Evolutionary conservation across 1,140 invertebrate genomes (phyloP).

Genomic region (Drosophila suzukii): DNA sequence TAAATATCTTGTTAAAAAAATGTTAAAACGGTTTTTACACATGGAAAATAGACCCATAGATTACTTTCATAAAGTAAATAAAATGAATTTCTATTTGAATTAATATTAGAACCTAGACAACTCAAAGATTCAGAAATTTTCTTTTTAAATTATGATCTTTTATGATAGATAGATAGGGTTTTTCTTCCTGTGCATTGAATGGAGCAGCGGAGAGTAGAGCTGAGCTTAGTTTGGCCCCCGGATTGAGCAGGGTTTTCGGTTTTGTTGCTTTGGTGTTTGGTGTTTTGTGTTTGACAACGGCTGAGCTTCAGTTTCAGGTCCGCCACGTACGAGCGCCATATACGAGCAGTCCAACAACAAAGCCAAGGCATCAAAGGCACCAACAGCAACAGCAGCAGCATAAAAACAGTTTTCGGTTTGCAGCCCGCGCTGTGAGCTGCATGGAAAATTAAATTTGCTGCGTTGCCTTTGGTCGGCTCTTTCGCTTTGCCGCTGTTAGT

Average conservation of each 20-base stretch:
- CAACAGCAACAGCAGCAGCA: slow-evolving; percentile 28
- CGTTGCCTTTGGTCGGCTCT: slow-evolving; percentile 59
- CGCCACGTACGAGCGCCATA: slow-evolving; percentile 70
- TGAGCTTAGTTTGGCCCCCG: slow-evolving; percentile 38
- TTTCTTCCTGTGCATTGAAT: slow-evolving; percentile 16
- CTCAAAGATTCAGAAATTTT: too few relatives aligned
- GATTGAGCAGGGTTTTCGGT: slow-evolving; percentile 26
- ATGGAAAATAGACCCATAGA: too few relatives aligned
- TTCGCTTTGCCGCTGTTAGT: slow-evolving; percentile 39
- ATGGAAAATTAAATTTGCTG: slow-evolving; percentile 69
- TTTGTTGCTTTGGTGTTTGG: slow-evolving; percentile 27
- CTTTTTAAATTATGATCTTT: too few relatives aligned
- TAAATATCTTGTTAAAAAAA: too few relatives aligned
- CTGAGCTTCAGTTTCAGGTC: slow-evolving; percentile 27
- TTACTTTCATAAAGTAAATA: too few relatives aligned
- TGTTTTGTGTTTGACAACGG: slow-evolving; percentile 38
- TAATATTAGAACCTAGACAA: too few relatives aligned
- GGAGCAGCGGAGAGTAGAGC: slow-evolving; percentile 51
- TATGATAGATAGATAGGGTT: background rate
- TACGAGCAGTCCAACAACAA: slow-evolving; percentile 44
- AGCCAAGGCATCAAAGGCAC: slow-evolving; percentile 21
- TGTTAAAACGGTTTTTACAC: too few relatives aligned
- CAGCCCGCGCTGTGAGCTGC: slow-evolving; percentile 65
- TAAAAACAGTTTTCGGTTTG: slow-evolving; percentile 66
- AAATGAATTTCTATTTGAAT: too few relatives aligned